Conservation (phyloP, 2,797 vertebrate genomes). For the Galago senegalensis region DNA sequence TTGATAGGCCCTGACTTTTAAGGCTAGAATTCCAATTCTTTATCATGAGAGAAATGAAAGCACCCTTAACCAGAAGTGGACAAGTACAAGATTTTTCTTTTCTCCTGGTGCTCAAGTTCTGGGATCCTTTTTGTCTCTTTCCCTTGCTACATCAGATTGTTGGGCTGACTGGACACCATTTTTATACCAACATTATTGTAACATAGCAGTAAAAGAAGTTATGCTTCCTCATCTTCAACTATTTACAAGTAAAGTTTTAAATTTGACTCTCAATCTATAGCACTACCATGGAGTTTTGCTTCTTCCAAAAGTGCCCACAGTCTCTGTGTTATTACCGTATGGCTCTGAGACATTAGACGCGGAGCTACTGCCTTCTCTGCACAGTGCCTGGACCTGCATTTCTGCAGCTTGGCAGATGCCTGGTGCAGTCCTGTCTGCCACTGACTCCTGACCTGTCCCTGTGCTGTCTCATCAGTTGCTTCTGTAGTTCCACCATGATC, state of each 20-base stretch:
- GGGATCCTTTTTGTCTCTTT: not conserved
- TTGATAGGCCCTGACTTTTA: not conserved
- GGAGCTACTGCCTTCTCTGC: not conserved
- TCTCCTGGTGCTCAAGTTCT: not conserved
- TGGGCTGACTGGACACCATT: not conserved
- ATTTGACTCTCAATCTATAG: conserved; percentile 2
- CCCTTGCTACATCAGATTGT: not conserved
- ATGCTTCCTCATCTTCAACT: not conserved
- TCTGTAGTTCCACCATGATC: not conserved
- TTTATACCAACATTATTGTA: not conserved
- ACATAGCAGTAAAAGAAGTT: not conserved
- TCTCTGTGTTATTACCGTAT: not conserved
- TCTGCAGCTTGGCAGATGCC: not conserved
- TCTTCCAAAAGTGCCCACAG: not conserved
- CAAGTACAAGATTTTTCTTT: not conserved
- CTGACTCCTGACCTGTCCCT: not conserved
- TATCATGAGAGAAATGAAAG: not conserved
- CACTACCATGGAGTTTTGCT: not conserved
- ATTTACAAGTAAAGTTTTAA: not conserved
- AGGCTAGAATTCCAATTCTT: conserved; percentile 1
- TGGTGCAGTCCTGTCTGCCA: not conserved
- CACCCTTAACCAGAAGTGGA: not conserved
- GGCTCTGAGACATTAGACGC: not conserved
- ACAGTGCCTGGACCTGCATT: not conserved
- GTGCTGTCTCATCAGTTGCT: not conserved